Conservation (phyloP, 2,888 invertebrate genomes). For the Sminthurides aquaticus region DNA sequence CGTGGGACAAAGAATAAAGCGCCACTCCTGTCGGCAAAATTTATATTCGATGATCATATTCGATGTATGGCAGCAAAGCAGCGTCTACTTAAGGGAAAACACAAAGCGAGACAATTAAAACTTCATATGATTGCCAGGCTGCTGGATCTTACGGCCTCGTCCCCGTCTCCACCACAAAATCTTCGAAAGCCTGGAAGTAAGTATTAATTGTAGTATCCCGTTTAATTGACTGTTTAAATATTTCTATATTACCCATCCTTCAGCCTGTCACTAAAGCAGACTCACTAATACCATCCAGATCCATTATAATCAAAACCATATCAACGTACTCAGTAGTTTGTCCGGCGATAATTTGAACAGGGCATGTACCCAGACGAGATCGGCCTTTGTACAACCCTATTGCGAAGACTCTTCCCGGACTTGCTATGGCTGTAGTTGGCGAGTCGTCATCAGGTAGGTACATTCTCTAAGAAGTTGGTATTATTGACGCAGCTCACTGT, state of each 20-base stretch:
- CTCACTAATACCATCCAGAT: too few relatives aligned
- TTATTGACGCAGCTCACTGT: background rate
- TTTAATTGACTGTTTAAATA: too few relatives aligned
- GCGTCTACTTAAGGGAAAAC: slow-evolving; percentile 67
- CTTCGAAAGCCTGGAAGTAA: slow-evolving; percentile 28
- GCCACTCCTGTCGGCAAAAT: slow-evolving; percentile 79
- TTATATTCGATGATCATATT: slow-evolving; percentile 97
- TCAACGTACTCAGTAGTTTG: too few relatives aligned
- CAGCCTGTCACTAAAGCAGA: too few relatives aligned
- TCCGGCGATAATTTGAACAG: slow-evolving; percentile 4
- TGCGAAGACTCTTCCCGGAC: slow-evolving; percentile 37
- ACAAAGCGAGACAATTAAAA: slow-evolving; percentile 91
- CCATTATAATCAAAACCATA: too few relatives aligned
- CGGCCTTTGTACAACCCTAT: slow-evolving; percentile 35
- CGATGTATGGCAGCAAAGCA: slow-evolving; percentile 99
- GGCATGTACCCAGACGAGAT: slow-evolving; percentile 14
- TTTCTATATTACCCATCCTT: background rate
- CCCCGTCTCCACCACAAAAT: slow-evolving; percentile 44
- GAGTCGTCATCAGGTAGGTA: slow-evolving; percentile 16
- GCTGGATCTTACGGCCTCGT: slow-evolving; percentile 62
- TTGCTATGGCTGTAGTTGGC: slow-evolving; percentile 36
- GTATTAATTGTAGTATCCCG: slow-evolving; percentile 8
- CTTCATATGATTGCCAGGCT: slow-evolving; percentile 91
- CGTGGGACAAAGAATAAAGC: slow-evolving; percentile 50
- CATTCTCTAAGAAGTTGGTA: background rate